phyloP scores from a whole-genome alignment of 2,888 invertebrate genomes.

The Scaeva pyrastri region DNA sequence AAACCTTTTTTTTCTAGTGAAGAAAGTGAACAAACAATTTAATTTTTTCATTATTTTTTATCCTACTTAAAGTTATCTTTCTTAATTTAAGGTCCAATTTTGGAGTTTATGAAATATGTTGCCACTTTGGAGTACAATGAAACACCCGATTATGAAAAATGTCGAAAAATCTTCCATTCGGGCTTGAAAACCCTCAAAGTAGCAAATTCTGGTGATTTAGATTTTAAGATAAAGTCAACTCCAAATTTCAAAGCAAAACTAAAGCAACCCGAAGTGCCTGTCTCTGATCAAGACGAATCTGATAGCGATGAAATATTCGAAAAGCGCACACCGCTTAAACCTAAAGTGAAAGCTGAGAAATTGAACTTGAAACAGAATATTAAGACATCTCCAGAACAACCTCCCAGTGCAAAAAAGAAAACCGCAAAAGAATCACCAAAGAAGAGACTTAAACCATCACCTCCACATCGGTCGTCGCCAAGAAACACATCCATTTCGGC shows the following conservation, averaged over 20 bases:
- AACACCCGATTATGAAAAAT: constrained; percentile 90
- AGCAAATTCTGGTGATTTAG: constrained; percentile 86
- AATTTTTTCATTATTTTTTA: background rate
- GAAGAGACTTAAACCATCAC: constrained; percentile 38
- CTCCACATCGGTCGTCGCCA: constrained; percentile 35
- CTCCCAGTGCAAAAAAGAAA: constrained; percentile 22
- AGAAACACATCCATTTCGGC: constrained; percentile 77
- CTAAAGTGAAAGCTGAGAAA: constrained; percentile 16
- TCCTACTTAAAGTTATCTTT: background rate
- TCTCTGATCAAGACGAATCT: background rate
- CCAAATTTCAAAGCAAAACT: constrained; percentile 51
- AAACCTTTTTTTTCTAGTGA: background rate
- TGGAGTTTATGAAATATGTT: constrained; percentile 88
- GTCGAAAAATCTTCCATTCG: constrained; percentile 87
- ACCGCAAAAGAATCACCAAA: constrained; percentile 49
- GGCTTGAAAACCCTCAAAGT: constrained; percentile 88
- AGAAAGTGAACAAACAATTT: too few species aligned
- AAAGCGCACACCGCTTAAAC: constrained; percentile 36
- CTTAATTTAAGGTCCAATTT: constrained; percentile 86
- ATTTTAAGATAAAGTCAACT: constrained; percentile 78
- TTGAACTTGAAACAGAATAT: background rate
- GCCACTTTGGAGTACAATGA: constrained; percentile 88
- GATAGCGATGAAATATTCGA: constrained; percentile 55
- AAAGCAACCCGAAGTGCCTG: constrained; percentile 31
- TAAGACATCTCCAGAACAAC: constrained; percentile 10